Percentiles rank a stretch among this genome's conserved stretches.
Conservation (phyloP, 2,797 vertebrate genomes). For the Psittacula echo region DNA sequence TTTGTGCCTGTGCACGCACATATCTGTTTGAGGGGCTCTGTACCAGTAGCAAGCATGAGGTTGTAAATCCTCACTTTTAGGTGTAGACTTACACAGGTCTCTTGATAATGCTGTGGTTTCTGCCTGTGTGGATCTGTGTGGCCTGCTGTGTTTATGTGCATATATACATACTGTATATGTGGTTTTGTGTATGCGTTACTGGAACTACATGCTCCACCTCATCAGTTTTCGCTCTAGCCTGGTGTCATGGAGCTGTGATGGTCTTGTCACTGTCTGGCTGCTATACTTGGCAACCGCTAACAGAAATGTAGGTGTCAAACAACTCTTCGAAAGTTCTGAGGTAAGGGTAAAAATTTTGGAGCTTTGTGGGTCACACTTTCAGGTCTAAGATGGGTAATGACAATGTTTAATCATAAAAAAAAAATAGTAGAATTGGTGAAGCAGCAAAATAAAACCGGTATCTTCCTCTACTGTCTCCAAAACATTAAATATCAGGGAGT, state of each 20-base stretch:
- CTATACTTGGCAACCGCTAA: background rate
- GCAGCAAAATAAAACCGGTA: background rate
- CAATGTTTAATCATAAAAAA: background rate
- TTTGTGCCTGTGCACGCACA: accelerated
- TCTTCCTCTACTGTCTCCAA: background rate
- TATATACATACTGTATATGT: background rate
- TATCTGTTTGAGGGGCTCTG: background rate
- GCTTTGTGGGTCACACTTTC: background rate
- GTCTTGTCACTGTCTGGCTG: background rate
- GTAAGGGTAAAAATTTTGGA: background rate
- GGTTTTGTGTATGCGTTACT: background rate
- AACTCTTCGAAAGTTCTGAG: background rate
- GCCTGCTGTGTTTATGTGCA: background rate
- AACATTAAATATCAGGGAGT: background rate
- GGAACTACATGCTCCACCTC: background rate
- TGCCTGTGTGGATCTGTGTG: background rate
- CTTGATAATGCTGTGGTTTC: background rate
- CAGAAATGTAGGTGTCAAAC: background rate
- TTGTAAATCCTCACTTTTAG: background rate
- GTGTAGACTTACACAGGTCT: background rate
- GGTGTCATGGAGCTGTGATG: background rate
- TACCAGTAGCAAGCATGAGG: background rate
- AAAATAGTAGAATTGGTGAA: background rate
- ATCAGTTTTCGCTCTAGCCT: background rate
- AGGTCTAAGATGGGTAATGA: background rate